Evolutionary conservation across 2,888 invertebrate genomes (phyloP).

Genomic region (Latrodectus elegans): DNA sequence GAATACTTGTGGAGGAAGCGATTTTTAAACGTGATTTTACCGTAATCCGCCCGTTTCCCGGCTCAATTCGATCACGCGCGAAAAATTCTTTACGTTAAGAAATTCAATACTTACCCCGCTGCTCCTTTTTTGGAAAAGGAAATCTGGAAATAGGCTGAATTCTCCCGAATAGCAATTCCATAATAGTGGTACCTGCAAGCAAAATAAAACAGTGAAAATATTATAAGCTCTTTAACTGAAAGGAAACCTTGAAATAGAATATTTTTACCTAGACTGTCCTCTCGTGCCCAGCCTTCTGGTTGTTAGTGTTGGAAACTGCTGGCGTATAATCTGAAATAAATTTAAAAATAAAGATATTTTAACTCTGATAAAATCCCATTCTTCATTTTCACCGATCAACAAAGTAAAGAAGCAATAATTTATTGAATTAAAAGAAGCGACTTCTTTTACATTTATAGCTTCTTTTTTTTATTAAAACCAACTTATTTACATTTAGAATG

Average conservation of each 20-base stretch:
- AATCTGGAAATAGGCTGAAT: conserved; percentile 76
- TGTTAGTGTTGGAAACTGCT: conserved; percentile 77
- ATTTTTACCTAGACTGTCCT: conserved; percentile 76
- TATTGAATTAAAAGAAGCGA: too few relatives aligned
- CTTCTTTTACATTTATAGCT: too few relatives aligned
- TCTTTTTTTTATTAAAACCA: too few relatives aligned
- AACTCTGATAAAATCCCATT: neutral
- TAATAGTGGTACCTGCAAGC: conserved; percentile 76
- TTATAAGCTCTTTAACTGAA: neutral
- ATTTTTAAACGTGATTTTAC: conserved; percentile 11
- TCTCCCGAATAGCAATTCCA: conserved; percentile 77
- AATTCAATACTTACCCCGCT: conserved; percentile 56
- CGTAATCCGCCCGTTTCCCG: conserved; percentile 21
- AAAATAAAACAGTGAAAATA: neutral
- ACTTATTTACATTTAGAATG: too few relatives aligned
- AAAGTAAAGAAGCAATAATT: neutral
- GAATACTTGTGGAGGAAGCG: conserved; percentile 1
- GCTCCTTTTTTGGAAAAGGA: conserved; percentile 76
- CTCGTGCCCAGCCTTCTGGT: conserved; percentile 77
- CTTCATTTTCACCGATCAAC: neutral
- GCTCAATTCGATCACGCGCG: conserved; percentile 25
- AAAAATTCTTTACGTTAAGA: conserved; percentile 16
- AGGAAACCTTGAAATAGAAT: neutral
- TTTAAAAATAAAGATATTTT: neutral
- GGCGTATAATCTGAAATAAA: conserved; percentile 76